A percentile compares a stretch with the other conserved stretches of the same genome.
Conservation (phyloP, 1,140 invertebrate species). For the Ctenoplectra terminalis region DNA sequence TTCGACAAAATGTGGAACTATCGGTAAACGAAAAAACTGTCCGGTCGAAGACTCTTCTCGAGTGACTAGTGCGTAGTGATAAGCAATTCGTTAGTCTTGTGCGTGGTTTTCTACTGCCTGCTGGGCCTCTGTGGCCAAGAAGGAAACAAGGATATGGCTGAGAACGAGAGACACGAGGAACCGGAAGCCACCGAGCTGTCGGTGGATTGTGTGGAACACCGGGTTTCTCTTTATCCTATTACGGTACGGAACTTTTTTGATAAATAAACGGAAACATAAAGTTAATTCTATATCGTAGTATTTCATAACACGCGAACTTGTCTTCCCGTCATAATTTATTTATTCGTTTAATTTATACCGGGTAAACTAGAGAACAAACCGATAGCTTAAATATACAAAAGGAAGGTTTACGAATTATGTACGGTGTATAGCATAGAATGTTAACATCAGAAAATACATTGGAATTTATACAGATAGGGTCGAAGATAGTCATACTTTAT, state of each 20-base stretch:
- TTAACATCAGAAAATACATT: too few relatives aligned
- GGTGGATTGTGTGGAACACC: constrained; percentile 13
- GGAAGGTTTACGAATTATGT: too few relatives aligned
- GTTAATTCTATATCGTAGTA: too few relatives aligned
- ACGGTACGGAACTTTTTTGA: constrained; percentile 29
- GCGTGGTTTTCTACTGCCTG: constrained; percentile 68
- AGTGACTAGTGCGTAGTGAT: constrained; percentile 4
- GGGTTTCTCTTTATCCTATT: constrained; percentile 40
- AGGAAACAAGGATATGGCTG: constrained; percentile 57
- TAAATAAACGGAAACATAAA: neutral
- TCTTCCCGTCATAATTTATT: too few relatives aligned
- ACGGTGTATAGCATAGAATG: too few relatives aligned
- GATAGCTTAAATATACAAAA: neutral
- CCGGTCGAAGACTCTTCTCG: neutral
- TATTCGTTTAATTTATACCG: neutral
- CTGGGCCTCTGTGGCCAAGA: constrained; percentile 61
- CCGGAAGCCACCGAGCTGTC: constrained; percentile 30
- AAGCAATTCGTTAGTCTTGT: constrained; percentile 45
- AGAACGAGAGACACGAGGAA: constrained; percentile 45
- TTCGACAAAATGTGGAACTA: neutral
- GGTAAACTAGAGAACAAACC: neutral
- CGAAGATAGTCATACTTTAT: too few relatives aligned
- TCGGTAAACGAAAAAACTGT: neutral
- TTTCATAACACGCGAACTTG: too few relatives aligned
- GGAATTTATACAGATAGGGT: too few relatives aligned